Evolutionary conservation across 2,888 invertebrate genomes (phyloP).

Genomic region (Stomorhina lunata): DNA sequence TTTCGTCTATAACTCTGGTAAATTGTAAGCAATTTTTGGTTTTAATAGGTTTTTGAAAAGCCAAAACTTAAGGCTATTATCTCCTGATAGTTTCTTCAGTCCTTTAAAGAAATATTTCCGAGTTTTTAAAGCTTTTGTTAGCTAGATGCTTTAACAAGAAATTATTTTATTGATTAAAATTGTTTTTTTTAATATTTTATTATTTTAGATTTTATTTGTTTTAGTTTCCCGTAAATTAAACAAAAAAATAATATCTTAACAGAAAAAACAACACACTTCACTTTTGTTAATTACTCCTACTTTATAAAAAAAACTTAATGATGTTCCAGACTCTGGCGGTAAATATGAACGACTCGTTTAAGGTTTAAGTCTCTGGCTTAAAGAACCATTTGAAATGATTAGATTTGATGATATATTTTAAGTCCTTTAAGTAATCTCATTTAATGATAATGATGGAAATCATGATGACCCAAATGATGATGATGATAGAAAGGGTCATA

Average conservation of each 20-base stretch:
- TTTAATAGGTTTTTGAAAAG: background rate
- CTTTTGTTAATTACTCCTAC: slow-evolving; percentile 34
- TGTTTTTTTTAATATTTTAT: background rate
- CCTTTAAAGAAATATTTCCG: background rate
- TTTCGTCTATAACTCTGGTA: background rate
- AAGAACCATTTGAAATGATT: slow-evolving; percentile 19
- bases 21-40: background rate
- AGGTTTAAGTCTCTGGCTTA: background rate
- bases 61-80: background rate
- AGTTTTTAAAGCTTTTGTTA: background rate
- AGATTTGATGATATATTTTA: background rate
- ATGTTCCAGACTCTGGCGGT: slow-evolving; percentile 1
- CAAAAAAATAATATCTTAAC: background rate
- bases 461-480: slow-evolving; percentile 70
- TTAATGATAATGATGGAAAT: slow-evolving; percentile 69
- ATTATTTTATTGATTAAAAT: background rate
- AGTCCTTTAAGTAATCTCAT: background rate
- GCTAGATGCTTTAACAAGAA: slow-evolving; percentile 9
- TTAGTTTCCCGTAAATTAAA: background rate
- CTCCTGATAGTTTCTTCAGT: background rate
- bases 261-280: slow-evolving; percentile 15
- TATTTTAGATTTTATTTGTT: background rate
- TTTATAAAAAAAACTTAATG: slow-evolving; percentile 24
- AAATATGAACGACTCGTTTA: background rate
- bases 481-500: slow-evolving; percentile 74